phyloP scores from a whole-genome alignment of 2,888 invertebrate species.

The Acrocera orbiculus region DNA sequence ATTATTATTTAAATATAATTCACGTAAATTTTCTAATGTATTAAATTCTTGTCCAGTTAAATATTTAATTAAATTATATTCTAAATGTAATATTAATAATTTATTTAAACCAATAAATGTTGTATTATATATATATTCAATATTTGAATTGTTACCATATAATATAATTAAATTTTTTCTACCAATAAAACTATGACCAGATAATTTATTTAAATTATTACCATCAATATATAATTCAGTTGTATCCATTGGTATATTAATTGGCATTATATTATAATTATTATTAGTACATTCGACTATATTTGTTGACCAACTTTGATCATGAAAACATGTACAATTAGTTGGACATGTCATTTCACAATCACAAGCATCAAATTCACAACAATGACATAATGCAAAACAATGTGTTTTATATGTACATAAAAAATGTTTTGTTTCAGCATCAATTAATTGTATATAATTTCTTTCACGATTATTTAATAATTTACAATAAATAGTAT shows the following conservation, averaged over 20 bases:
- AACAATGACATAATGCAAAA: slow-evolving; percentile 87
- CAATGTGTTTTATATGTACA: slow-evolving; percentile 87
- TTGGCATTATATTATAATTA: slow-evolving; percentile 66
- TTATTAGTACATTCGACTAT: slow-evolving; percentile 79
- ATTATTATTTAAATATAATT: slow-evolving; percentile 76
- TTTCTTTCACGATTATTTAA: slow-evolving; percentile 68
- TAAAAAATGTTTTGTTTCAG: slow-evolving; percentile 75
- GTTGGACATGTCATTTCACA: slow-evolving; percentile 93
- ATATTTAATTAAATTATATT: slow-evolving; percentile 66
- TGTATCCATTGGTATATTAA: slow-evolving; percentile 85
- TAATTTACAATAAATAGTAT: slow-evolving; percentile 75
- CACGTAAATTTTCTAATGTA: slow-evolving; percentile 62
- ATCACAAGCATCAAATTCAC: slow-evolving; percentile 93
- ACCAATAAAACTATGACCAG: slow-evolving; percentile 79
- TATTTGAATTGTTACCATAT: slow-evolving; percentile 76
- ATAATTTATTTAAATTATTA: slow-evolving; percentile 71
- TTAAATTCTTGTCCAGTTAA: slow-evolving; percentile 69
- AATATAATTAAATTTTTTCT: slow-evolving; percentile 75
- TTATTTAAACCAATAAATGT: slow-evolving; percentile 77
- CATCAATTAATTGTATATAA: slow-evolving; percentile 71
- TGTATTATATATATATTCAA: slow-evolving; percentile 69
- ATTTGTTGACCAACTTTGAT: slow-evolving; percentile 83
- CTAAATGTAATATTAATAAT: slow-evolving; percentile 64
- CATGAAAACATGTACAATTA: slow-evolving; percentile 89
- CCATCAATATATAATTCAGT: slow-evolving; percentile 89